Conservation (phyloP, 1,140 invertebrate genomes). For the Sycophaga agraensis region DNA sequence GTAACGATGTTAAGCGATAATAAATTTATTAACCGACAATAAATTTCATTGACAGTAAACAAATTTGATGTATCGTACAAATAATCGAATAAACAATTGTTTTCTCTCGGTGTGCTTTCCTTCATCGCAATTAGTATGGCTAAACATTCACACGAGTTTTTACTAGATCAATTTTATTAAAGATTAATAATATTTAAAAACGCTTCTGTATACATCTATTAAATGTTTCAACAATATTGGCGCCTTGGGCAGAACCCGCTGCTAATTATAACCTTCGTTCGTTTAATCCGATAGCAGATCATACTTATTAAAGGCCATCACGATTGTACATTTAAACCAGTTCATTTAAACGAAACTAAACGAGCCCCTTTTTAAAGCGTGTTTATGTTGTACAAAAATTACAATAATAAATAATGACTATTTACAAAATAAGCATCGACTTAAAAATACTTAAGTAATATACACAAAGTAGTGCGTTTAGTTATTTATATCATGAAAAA, state of each 20-base stretch:
- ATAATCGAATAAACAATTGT: constrained; percentile 30
- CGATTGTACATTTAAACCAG: not conserved
- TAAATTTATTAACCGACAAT: constrained; percentile 34
- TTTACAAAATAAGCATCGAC: constrained; percentile 18
- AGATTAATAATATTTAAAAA: constrained; percentile 42
- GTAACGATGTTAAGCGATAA: constrained; percentile 29
- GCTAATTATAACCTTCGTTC: constrained; percentile 36
- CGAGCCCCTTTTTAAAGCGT: constrained; percentile 14
- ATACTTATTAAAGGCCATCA: constrained; percentile 29
- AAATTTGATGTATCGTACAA: constrained; percentile 32
- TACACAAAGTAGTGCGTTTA: not conserved
- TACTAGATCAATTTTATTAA: constrained; percentile 31
- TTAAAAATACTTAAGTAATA: not conserved
- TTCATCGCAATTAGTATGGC: constrained; percentile 36
- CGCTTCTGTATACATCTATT: constrained; percentile 45
- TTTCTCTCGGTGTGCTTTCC: constrained; percentile 25
- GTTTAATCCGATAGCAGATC: constrained; percentile 18
- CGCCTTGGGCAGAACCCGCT: constrained; percentile 43
- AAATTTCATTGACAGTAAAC: constrained; percentile 32
- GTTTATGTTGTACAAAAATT: constrained; percentile 15
- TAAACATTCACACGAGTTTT: constrained; percentile 31
- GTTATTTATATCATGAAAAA: not conserved
- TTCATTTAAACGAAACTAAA: constrained; percentile 27
- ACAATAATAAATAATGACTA: constrained; percentile 21
- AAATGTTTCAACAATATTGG: constrained; percentile 46